A percentile compares a stretch with the other conserved stretches of the same genome.
phyloP scores from a whole-genome alignment of 2,888 invertebrate species.

The Anagyrus pseudococci region DNA sequence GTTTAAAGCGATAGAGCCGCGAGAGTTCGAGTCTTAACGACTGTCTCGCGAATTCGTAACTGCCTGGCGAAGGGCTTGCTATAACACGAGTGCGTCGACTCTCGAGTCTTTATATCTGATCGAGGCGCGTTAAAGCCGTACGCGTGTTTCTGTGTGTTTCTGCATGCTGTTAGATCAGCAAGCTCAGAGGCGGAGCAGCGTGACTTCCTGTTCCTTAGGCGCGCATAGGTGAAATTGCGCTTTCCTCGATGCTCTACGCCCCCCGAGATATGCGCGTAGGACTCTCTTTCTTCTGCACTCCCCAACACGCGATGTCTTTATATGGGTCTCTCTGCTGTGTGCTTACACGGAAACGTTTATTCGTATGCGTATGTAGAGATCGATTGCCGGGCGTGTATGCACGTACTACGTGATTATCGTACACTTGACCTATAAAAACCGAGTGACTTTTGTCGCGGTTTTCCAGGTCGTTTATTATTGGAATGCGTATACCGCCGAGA shows the following conservation, averaged over 20 bases:
- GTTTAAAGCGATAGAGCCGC: conserved; percentile 8
- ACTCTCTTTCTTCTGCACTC: not conserved
- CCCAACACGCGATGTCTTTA: not conserved
- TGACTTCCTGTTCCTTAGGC: not conserved
- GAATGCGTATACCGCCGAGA: no score
- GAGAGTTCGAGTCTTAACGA: conserved; percentile 19
- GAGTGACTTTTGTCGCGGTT: conserved; percentile 8
- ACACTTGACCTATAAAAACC: conserved; percentile 19
- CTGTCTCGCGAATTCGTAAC: conserved; percentile 10
- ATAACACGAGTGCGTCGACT: not conserved
- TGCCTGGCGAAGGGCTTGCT: not conserved
- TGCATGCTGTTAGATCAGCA: not conserved
- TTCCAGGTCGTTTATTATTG: no score
- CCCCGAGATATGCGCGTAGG: no score
- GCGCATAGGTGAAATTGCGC: not conserved
- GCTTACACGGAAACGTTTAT: no score
- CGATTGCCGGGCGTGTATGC: not conserved
- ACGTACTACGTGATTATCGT: not conserved
- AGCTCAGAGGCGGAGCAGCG: not conserved
- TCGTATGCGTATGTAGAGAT: not conserved
- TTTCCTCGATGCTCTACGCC: not conserved
- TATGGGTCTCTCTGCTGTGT: no score
- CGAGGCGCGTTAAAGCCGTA: not conserved
- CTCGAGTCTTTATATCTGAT: not conserved
- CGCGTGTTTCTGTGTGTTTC: no score